phyloP scores from a whole-genome alignment of 2,797 vertebrate genomes.

The Threskiornis aethiopicus region DNA sequence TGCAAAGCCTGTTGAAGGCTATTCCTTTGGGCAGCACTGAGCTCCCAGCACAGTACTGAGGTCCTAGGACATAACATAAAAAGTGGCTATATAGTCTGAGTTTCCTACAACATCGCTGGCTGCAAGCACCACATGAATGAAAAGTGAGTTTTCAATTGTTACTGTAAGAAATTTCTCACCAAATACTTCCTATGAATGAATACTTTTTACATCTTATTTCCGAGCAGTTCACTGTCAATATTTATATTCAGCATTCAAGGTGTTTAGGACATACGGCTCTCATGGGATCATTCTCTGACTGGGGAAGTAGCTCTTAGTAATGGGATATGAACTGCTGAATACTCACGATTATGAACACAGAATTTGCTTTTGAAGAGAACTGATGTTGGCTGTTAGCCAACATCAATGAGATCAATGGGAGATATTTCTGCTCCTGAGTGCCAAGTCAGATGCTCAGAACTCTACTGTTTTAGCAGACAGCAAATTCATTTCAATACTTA shows the following conservation, averaged over 20 bases:
- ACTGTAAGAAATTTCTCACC: not conserved
- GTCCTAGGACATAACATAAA: not conserved
- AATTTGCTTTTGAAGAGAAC: not conserved
- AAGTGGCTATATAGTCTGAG: not conserved
- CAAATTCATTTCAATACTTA: not conserved
- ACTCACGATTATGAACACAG: not conserved
- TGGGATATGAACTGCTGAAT: not conserved
- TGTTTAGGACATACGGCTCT: not conserved
- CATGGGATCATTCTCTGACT: not conserved
- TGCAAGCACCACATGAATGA: not conserved
- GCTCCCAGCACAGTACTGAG: not conserved
- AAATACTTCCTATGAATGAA: not conserved
- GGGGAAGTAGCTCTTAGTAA: not conserved
- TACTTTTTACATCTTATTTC: not conserved
- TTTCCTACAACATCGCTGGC: not conserved
- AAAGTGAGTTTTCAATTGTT: not conserved
- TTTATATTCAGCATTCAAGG: not conserved
- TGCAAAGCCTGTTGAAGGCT: not conserved
- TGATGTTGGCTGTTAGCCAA: not conserved
- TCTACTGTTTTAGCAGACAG: not conserved
- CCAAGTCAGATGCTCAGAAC: not conserved
- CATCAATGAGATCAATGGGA: not conserved
- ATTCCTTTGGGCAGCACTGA: not conserved
- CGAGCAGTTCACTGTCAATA: fast-evolving
- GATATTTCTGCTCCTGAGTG: not conserved